Evolutionary conservation across 2,888 invertebrate species (phyloP).

Genomic region (Rhynchonema sp.): DNA sequence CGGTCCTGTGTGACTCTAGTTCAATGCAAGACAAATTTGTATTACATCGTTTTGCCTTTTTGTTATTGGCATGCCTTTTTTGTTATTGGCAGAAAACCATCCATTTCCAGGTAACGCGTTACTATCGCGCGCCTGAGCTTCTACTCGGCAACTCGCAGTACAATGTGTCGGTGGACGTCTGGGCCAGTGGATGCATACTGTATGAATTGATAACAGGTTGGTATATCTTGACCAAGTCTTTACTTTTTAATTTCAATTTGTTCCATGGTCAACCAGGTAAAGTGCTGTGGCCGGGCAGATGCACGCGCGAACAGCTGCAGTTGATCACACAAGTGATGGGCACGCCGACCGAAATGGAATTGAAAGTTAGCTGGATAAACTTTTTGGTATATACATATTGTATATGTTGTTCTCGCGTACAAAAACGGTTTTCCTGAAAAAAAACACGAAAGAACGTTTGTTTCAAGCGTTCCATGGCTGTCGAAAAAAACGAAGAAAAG

Average conservation of each 20-base stretch:
- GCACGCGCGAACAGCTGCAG: background rate
- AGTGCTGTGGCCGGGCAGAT: background rate
- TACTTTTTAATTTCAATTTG: too few species aligned
- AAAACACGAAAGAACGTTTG: too few species aligned
- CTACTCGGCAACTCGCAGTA: background rate
- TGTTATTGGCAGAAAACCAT: background rate
- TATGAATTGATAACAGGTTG: background rate
- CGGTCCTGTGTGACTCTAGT: too few species aligned
- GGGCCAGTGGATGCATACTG: background rate
- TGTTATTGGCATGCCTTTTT: too few species aligned
- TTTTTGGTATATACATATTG: background rate
- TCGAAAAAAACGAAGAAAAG: too few species aligned
- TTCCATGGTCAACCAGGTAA: background rate
- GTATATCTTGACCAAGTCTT: too few species aligned
- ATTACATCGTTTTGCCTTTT: too few species aligned
- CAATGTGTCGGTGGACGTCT: background rate
- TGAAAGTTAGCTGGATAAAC: background rate
- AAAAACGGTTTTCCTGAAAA: too few species aligned
- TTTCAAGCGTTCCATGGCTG: too few species aligned
- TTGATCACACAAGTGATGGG: background rate
- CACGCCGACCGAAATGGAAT: background rate
- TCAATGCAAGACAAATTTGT: too few species aligned
- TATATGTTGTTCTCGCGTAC: too few species aligned
- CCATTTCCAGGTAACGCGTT: background rate
- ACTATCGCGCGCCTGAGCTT: background rate